phyloP scores from a whole-genome alignment of 2,888 invertebrate species.

The Lycophotia porphyrea region DNA sequence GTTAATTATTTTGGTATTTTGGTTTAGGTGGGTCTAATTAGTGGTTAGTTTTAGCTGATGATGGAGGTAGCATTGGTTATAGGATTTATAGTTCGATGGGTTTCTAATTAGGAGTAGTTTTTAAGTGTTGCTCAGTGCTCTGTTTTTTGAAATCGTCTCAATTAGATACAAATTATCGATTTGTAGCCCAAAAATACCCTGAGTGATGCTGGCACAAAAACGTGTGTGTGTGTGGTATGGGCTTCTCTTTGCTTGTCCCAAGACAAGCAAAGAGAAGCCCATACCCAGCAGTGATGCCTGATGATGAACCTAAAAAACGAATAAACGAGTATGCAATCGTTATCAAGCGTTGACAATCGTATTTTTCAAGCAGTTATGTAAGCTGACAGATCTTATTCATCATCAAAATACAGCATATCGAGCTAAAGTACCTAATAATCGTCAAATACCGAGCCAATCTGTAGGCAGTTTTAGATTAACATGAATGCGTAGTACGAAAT shows the following conservation, averaged over 20 bases:
- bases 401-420: background rate
- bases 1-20: slow-evolving; percentile 59
- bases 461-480: background rate
- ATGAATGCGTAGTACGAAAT: background rate
- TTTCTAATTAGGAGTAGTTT: background rate
- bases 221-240: no score
- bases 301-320: no score
- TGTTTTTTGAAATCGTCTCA: background rate
- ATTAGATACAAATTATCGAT: background rate
- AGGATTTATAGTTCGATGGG: background rate
- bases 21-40: slow-evolving; percentile 18
- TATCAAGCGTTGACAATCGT: background rate
- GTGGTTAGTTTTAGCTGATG: slow-evolving; percentile 3
- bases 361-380: background rate
- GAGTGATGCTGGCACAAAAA: no score
- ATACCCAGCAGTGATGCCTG: no score
- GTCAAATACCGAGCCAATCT: background rate
- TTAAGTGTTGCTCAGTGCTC: background rate
- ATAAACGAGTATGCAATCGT: background rate
- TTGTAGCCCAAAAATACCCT: no score
- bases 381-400: background rate
- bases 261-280: no score
- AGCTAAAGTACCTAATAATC: background rate
- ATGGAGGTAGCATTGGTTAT: background rate
- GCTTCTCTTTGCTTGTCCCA: no score